A percentile compares a stretch with the other conserved stretches of the same genome.
Conservation (phyloP, 37 sponge, comb jelly and placozoan genomes). For the Agelas oroides region DNA sequence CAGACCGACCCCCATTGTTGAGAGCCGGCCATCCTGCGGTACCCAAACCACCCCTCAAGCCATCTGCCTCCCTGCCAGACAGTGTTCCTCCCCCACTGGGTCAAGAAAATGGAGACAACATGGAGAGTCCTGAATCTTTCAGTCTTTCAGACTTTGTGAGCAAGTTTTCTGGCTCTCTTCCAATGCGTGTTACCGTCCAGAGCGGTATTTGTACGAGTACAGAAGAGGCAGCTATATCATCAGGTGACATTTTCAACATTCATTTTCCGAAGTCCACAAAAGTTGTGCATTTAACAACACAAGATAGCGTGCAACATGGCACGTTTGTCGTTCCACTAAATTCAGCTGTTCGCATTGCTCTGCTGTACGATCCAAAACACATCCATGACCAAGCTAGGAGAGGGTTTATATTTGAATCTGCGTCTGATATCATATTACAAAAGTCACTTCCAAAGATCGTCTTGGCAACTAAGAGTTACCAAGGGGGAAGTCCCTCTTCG, state of each 20-base stretch:
- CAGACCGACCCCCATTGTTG: too few relatives aligned
- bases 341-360: slow-evolving; percentile 47
- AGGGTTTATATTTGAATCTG: slow-evolving; percentile 12
- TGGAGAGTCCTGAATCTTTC: neutral
- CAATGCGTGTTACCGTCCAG: slow-evolving; percentile 29
- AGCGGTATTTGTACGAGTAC: slow-evolving; percentile 32
- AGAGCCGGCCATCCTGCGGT: too few relatives aligned
- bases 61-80: too few relatives aligned
- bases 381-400: neutral
- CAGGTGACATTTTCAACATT: slow-evolving; percentile 48
- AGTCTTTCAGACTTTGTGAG: slow-evolving; percentile 17
- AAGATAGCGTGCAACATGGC: neutral
- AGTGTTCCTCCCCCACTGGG: too few relatives aligned
- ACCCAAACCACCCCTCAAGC: too few relatives aligned
- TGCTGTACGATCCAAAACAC: slow-evolving; percentile 33
- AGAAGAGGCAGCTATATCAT: slow-evolving; percentile 31
- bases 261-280: slow-evolving; percentile 44
- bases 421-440: slow-evolving; percentile 5
- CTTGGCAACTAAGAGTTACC: neutral
- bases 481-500: neutral
- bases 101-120: too few relatives aligned
- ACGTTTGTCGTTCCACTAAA: slow-evolving; percentile 39
- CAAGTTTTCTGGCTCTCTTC: slow-evolving; percentile 17
- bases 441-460: neutral
- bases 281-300: neutral